These are phyloP conservation scores for Macrosteles quadrilineatus DNA, from an alignment of 1,140 invertebrate species.

Conservation along the genomic window DNA sequence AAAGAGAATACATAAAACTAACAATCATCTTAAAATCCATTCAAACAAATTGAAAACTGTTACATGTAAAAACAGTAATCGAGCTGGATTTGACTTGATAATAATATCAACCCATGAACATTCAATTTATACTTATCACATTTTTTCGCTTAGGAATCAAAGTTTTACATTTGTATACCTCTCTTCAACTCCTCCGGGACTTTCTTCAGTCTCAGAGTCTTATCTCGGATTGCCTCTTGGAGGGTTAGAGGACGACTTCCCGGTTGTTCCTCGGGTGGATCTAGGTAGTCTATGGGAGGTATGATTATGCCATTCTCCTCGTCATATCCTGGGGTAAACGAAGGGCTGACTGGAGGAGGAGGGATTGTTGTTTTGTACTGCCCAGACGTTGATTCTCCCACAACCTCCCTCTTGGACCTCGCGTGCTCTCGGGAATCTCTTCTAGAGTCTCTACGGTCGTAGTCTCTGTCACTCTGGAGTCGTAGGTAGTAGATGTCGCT, in stretches of 20 bases:
- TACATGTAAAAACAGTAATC: no score
- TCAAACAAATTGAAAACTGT: no score
- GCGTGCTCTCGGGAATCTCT: not conserved
- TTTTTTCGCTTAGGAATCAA: no score
- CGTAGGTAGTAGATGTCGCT: slow-evolving; percentile 7
- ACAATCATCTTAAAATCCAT: no score
- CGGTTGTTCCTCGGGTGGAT: not conserved
- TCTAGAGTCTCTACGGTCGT: not conserved
- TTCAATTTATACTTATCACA: no score
- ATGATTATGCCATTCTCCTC: not conserved
- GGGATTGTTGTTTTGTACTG: not conserved
- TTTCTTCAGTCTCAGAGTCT: not conserved
- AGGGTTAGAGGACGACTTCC: not conserved
- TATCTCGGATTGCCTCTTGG: not conserved
- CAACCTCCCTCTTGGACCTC: not conserved
- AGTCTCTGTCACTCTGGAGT: not conserved
- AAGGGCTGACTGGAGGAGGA: not conserved
- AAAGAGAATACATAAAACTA: no score
- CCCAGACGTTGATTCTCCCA: not conserved
- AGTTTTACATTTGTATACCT: not conserved
- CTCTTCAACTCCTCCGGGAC: not conserved
- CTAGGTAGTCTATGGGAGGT: slow-evolving; percentile 3
- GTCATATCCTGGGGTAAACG: not conserved
- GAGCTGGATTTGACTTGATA: no score
- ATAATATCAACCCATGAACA: no score